Evolutionary conservation across 2,113 vertebrate species (phyloP), one percentile per base, ranked within the genome.

Genomic region (Crocuta crocuta): DNA sequence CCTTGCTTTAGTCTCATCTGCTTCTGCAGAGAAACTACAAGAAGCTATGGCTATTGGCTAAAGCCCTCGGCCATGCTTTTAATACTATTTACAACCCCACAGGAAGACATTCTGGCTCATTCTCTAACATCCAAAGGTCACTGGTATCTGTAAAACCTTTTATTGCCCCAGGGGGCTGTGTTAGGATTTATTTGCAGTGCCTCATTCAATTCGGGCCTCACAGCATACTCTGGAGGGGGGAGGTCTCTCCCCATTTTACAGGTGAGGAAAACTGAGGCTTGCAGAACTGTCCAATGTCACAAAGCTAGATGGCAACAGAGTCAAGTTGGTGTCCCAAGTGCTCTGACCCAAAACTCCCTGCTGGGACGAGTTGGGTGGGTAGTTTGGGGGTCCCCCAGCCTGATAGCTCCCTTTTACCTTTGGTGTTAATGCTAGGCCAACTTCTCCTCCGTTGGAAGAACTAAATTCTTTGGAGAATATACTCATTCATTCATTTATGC

Each of bases 311-410:
- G 66, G 50, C 19, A 17, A 16, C 55, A 55, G 61, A 35, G 81
- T 45, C 35, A 26, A 23, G 81, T 48, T 6, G 53, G 28, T 7
- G 21, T 33, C 83, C 63, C 58, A 6, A 48, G 43, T 4, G 5
- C 39, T 92, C 4, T 10, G n/a, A 23, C 58, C 35, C 63, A 26
- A 74, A 98, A 65, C 94, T 95, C 96, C 95, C 96, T 95, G 97
- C 96, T 97, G 97, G 97, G 98, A 82, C 12, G 50, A 50, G 50
- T 50, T 50, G 50, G 50, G 50, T 50, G 50, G 12, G 50, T 13
- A 50, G 50, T 50, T 50, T 50, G 50, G 50, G 43, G n/a, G 7
- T 0, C 33, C 65, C 82, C 50, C 45, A 55, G 10, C 55, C 58
- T 2, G 6, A 53, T 21, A 10, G 19, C 48, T 16, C 21, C 15